Base-by-base conservation (phyloP, 2,888 invertebrate species). In the Platynereis dumerilii region DNA sequence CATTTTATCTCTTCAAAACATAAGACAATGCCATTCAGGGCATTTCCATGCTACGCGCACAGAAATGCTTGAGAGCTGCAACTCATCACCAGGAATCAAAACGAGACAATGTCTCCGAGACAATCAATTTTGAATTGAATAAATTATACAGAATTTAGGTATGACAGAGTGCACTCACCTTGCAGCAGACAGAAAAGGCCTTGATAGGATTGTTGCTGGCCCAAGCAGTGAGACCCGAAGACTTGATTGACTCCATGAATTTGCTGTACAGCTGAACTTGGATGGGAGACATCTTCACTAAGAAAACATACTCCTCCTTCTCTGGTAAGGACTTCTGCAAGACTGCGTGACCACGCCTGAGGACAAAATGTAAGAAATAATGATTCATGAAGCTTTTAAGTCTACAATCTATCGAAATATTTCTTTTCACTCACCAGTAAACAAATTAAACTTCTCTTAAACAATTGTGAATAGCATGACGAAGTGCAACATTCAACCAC, bases 111-210 rank as follows among this genome's bases (percentile, higher is more conserved):
- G 5, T 34, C 34, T 34, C 12, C 34, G 5, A 12, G 7, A 48
- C 20, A 48, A 17, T 48, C 22, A 20, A 48, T 12, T 17, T 42
- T n/a, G 48, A n/a, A 48, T 5, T 48, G 5, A n/a, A 27, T 52
- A 55, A 5, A 55, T 2, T 24, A 26, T 26, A 28, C 15, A 5
- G 72, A n/a, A n/a, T n/a, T n/a, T n/a, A n/a, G n/a, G n/a, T n/a
- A n/a, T n/a, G n/a, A n/a, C n/a, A n/a, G n/a, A n/a, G n/a, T n/a
- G n/a, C n/a, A n/a, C 82, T 75, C 81, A 91, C 91, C 88, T 98
- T 99, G 82, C 96, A 97, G 82, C 98, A 98, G 65, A 98, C 96
- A 24, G 98, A 95, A 84, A 98, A 98, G 1, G 98, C 96, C 85
- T 96, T 96, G 64, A 99, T 86, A 0, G 98, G 97, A 87, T 98